These are phyloP conservation scores for Drosophila saltans DNA, from an alignment of 1,140 invertebrate species.

Conservation along the genomic window DNA sequence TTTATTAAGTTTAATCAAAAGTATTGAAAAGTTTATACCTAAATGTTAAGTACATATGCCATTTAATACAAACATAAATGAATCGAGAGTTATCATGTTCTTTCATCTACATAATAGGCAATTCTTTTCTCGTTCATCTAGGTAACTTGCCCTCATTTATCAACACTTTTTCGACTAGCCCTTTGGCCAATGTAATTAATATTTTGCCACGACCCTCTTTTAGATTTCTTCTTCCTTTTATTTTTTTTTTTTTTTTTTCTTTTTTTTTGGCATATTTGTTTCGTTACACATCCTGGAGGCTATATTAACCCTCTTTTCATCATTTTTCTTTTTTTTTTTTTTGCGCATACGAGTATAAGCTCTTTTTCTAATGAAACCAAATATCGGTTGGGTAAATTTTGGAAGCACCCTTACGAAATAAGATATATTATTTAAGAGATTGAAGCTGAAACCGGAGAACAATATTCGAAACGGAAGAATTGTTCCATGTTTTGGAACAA, in stretches of 20 bases:
- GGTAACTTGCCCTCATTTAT: slow-evolving; percentile 52
- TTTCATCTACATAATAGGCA: slow-evolving; percentile 18
- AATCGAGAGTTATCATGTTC: not conserved
- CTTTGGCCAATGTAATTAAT: slow-evolving; percentile 53
- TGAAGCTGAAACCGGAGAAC: too few relatives aligned
- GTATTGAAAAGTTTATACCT: too few relatives aligned
- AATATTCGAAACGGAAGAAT: too few relatives aligned
- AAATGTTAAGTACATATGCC: slow-evolving; percentile 28
- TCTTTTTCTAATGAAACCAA: slow-evolving; percentile 53
- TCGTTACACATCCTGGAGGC: slow-evolving; percentile 38
- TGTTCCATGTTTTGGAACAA: too few relatives aligned
- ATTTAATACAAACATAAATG: not conserved
- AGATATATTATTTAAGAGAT: too few relatives aligned
- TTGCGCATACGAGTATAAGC: slow-evolving; percentile 38
- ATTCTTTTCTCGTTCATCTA: slow-evolving; percentile 26
- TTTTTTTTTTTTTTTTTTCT: not conserved
- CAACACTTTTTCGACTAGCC: slow-evolving; percentile 38
- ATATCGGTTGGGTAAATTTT: slow-evolving; percentile 26
- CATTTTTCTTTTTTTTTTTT: not conserved
- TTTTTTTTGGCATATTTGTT: slow-evolving; percentile 23
- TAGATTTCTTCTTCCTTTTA: not conserved
- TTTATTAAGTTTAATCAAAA: too few relatives aligned
- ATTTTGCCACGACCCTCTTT: slow-evolving; percentile 17
- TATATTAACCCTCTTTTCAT: slow-evolving; percentile 23
- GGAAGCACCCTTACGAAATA: not conserved